Conservation (phyloP, 2,888 invertebrate species). For the Adelognathus sp. region DNA sequence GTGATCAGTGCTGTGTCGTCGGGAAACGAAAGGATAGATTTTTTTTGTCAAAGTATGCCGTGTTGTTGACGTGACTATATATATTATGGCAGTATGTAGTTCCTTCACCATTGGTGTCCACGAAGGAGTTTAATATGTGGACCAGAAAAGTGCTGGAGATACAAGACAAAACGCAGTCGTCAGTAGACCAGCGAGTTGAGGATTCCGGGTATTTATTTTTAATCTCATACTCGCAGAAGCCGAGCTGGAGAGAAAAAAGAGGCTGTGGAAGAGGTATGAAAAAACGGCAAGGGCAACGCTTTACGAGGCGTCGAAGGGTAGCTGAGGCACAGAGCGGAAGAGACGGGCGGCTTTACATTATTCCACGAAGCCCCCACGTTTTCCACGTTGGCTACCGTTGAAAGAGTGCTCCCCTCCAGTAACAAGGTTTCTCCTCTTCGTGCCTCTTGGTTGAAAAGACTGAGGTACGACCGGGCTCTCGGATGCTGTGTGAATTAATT, state of each 20-base stretch:
- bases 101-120: no score
- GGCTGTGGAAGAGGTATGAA: neutral
- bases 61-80: no score
- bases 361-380: constrained; percentile 64
- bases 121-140: neutral
- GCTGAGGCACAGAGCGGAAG: constrained; percentile 27
- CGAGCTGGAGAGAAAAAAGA: neutral
- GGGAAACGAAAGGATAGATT: no score
- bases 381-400: constrained; percentile 11
- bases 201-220: constrained; percentile 16
- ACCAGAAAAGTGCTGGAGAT: neutral
- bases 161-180: neutral
- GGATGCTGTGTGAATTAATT: constrained; percentile 64
- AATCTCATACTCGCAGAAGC: neutral
- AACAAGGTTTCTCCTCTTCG: constrained; percentile 21
- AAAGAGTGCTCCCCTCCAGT: neutral
- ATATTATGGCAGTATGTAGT: no score
- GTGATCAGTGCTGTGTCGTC: no score
- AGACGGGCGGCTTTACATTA: constrained; percentile 69
- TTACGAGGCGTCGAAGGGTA: constrained; percentile 34
- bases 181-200: constrained; percentile 8
- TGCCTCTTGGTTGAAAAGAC: constrained; percentile 7
- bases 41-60: no score
- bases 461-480: constrained; percentile 11
- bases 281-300: constrained; percentile 8